Percentiles rank a stretch among this genome's conserved stretches.
These are phyloP conservation scores for Pogonocherus hispidulus DNA, from an alignment of 2,888 invertebrate species.

Conservation along the genomic window DNA sequence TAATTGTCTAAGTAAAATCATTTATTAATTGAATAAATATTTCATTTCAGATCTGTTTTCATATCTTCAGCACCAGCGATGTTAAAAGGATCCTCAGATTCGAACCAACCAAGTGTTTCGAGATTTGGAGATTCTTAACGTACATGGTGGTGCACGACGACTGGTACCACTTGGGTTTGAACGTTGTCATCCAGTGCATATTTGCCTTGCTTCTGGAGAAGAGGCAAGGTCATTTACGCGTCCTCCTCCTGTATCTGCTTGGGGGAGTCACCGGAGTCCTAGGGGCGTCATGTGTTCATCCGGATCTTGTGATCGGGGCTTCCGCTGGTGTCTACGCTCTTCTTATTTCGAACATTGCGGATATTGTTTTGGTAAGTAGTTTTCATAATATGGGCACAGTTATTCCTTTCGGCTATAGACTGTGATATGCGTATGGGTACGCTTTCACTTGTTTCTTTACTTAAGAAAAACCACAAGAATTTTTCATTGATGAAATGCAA, in stretches of 20 bases:
- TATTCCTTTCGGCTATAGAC: too few relatives aligned
- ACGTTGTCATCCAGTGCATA: constrained; percentile 77
- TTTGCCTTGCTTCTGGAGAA: constrained; percentile 74
- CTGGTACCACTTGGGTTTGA: constrained; percentile 82
- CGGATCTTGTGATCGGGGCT: constrained; percentile 87
- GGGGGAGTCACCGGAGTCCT: constrained; percentile 84
- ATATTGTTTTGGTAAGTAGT: constrained; percentile 78
- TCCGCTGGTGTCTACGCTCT: constrained; percentile 93
- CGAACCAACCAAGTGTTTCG: constrained; percentile 75
- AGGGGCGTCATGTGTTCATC: constrained; percentile 82
- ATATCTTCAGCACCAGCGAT: constrained; percentile 47
- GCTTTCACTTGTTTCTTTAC: too few relatives aligned
- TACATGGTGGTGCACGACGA: constrained; percentile 87
- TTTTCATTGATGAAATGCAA: too few relatives aligned
- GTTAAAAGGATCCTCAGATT: constrained; percentile 69
- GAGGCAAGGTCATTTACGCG: constrained; percentile 83
- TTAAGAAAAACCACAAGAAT: too few relatives aligned
- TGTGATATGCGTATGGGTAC: too few relatives aligned
- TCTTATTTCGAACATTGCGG: constrained; percentile 88
- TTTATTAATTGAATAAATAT: background rate
- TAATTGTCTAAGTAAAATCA: too few relatives aligned
- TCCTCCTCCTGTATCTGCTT: constrained; percentile 79
- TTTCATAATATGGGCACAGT: too few relatives aligned
- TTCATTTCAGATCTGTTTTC: constrained; percentile 54
- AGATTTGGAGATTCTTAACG: constrained; percentile 85